Percentiles rank a stretch among this genome's conserved stretches.
phyloP scores from a whole-genome alignment of 2,888 invertebrate genomes.

The Chrysolina haemoptera region DNA sequence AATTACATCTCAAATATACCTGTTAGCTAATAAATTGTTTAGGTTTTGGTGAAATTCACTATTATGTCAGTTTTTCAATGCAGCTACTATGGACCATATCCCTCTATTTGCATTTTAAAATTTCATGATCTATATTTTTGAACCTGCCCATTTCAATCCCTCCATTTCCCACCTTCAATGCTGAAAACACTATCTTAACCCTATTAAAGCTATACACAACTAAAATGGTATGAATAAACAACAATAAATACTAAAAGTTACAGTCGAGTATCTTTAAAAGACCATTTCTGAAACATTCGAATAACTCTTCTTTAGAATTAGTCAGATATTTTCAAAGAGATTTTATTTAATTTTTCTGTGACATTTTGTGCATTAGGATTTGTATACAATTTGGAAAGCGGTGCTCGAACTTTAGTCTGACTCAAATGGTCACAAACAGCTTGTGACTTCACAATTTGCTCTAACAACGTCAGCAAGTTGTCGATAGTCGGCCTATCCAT shows the following conservation, averaged over 20 bases:
- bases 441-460: slow-evolving; percentile 57
- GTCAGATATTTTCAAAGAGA: slow-evolving; percentile 12
- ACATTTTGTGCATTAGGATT: slow-evolving; percentile 49
- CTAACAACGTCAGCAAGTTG: slow-evolving; percentile 63
- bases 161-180: neutral
- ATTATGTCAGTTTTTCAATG: too few relatives aligned
- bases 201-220: slow-evolving; percentile 9
- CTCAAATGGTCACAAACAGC: slow-evolving; percentile 59
- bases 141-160: neutral
- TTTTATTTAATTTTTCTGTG: slow-evolving; percentile 16
- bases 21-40: too few relatives aligned
- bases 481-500: slow-evolving; percentile 63
- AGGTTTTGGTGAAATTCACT: too few relatives aligned
- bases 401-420: slow-evolving; percentile 44
- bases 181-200: neutral
- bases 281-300: neutral
- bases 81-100: too few relatives aligned
- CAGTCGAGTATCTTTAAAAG: neutral
- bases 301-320: neutral
- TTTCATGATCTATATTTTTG: too few relatives aligned
- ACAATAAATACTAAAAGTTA: slow-evolving; percentile 14
- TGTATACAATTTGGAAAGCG: slow-evolving; percentile 52
- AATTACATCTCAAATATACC: too few relatives aligned
- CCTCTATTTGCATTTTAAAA: too few relatives aligned
- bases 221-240: slow-evolving; percentile 12